Conservation (phyloP, 2,113 vertebrate species). For the Gavia stellata region DNA sequence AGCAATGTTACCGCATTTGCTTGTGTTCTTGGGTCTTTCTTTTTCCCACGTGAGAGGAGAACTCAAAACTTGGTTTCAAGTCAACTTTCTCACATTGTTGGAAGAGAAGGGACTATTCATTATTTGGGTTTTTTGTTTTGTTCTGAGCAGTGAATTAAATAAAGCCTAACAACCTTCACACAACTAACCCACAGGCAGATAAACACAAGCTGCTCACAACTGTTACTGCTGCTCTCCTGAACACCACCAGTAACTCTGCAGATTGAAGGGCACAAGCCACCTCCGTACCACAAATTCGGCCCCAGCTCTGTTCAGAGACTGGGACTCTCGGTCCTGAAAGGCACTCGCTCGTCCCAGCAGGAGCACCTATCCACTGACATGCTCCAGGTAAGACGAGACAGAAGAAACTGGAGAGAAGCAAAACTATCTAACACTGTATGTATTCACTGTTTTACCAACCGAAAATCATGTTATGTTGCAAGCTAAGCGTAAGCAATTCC, state of each 20-base stretch:
- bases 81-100: too few relatives aligned
- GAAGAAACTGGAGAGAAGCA: not conserved
- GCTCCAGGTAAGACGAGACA: not conserved
- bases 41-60: too few relatives aligned
- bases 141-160: not conserved
- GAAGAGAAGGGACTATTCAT: not conserved
- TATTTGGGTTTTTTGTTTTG: not conserved
- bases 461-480: accelerated
- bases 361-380: too few relatives aligned
- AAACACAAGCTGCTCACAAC: not conserved
- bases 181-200: too few relatives aligned
- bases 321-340: not conserved
- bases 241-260: too few relatives aligned
- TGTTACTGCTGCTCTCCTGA: not conserved
- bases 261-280: too few relatives aligned
- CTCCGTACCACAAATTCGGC: too few relatives aligned
- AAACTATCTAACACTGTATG: accelerated
- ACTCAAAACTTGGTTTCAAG: not conserved
- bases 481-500: not conserved
- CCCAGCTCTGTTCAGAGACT: not conserved
- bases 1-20: not conserved
- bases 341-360: not conserved
- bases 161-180: not conserved
- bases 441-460: not conserved
- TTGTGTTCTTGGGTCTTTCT: not conserved